Percentiles rank a stretch among this genome's conserved stretches.
Evolutionary conservation across 2,113 vertebrate genomes (phyloP).

Genomic region (Orientallactaga bullata): DNA sequence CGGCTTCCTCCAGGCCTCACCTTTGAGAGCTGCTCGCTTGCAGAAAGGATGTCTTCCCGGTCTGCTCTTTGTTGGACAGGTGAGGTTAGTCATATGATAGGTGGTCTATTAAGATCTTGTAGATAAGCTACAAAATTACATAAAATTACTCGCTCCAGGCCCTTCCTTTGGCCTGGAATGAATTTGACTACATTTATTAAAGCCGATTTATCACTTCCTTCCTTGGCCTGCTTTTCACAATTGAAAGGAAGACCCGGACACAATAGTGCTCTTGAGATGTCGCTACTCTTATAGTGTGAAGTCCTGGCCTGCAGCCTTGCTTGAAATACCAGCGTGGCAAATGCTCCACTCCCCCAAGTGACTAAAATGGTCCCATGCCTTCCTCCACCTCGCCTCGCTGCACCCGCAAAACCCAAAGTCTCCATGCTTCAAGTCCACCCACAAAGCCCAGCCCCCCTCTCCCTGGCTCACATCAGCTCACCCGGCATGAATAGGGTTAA

Average conservation of each 20-base stretch:
- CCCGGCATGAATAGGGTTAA: not conserved
- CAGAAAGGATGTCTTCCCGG: not conserved
- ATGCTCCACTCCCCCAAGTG: not conserved
- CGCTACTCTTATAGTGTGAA: not conserved
- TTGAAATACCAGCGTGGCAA: not conserved
- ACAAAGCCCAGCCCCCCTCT: not conserved
- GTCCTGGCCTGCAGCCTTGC: not conserved
- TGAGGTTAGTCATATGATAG: not conserved
- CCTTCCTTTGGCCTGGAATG: slow-evolving; percentile 30
- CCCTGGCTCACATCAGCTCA: not conserved
- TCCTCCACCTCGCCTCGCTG: not conserved
- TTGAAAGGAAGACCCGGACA: slow-evolving; percentile 35
- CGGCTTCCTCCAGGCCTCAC: not conserved
- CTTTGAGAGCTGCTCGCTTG: not conserved
- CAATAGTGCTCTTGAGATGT: not conserved
- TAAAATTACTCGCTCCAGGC: not conserved
- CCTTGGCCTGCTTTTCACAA: slow-evolving; percentile 39
- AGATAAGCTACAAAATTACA: slow-evolving; percentile 43
- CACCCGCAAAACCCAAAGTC: not conserved
- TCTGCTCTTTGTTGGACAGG: not conserved
- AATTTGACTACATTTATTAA: slow-evolving; percentile 19
- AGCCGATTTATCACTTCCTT: slow-evolving; percentile 52
- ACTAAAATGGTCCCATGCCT: not conserved
- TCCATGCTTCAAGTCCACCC: not conserved
- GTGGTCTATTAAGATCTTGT: slow-evolving; percentile 33